Evolutionary conservation across 2,113 vertebrate genomes (phyloP), one percentile per base, ranked within the genome.

Genomic region (Orcinus orca): DNA sequence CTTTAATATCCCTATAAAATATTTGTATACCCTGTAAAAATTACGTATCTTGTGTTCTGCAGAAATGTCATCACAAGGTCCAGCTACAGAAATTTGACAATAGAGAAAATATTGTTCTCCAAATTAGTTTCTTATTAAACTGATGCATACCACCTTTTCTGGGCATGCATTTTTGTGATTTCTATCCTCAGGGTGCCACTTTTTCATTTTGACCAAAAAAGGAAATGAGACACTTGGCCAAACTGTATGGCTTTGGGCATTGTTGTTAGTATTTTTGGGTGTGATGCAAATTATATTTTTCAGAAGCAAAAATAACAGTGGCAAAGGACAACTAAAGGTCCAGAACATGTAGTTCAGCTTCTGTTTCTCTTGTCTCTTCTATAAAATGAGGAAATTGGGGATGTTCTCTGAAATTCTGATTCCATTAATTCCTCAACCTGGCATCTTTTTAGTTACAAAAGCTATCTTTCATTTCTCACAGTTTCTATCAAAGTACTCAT

Each of bases 81-180:
- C 58, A 93, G 63, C 31, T 79, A 47, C 7, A 95, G 77, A 96
- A 62, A 93, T 94, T 70, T 85, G 85, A 89, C 38, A 91, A 20
- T 38, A 86, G 55, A 90, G 89, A 88, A 85, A 93, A 89, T 96
- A 81, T 0, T 83, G 55, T 94, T 94, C 26, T 89, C n/a, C 21
- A 71, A 6, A 63, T 71, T 81, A 63, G 38, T 96, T 96, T 89
- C 33, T 79, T 41, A 89, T 73, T 93, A 81, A 91, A 96, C 17
- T 95, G 31, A 93, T 87, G 53, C 65, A 81, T 79, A 90, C 53
- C 36, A 80, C 33, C 53, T 93, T 82, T 96, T 88, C 76, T 94
- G 18, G 71, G 18, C 86, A 67, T 90, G 67, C 17, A n/a, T 90
- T 96, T 96, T 97, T 90, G 62, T 96, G 60, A 93, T 84, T 95